Conservation (phyloP, 2,797 vertebrate species). For the Florisuga fusca region DNA sequence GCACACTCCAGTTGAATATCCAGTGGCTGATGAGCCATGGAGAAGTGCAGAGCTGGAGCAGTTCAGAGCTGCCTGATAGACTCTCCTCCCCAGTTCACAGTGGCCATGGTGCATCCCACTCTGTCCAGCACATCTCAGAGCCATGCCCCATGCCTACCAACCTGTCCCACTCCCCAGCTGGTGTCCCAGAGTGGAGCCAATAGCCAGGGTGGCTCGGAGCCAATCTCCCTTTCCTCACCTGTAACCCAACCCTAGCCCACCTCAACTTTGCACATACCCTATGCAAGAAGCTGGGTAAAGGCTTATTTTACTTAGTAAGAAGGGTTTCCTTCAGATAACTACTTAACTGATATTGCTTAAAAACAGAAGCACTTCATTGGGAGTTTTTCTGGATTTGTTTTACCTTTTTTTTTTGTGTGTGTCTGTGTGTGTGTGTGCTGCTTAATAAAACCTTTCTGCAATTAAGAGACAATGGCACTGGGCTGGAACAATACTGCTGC, state of each 20-base stretch:
- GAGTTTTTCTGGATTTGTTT: slow-evolving; percentile 38
- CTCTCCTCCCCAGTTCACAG: background rate
- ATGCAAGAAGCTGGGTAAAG: background rate
- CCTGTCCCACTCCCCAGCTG: background rate
- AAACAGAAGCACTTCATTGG: slow-evolving; percentile 57
- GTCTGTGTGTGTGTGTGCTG: slow-evolving; percentile 45
- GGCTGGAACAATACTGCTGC: background rate
- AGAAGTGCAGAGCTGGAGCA: background rate
- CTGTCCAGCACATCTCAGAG: background rate
- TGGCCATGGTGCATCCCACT: background rate
- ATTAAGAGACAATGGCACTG: background rate
- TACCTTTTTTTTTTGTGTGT: slow-evolving; percentile 2
- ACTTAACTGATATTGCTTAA: slow-evolving; percentile 75
- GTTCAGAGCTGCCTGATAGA: background rate
- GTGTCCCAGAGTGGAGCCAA: background rate
- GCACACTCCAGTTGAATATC: background rate
- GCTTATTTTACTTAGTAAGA: slow-evolving; percentile 54
- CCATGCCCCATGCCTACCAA: background rate
- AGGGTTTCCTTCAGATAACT: slow-evolving; percentile 66
- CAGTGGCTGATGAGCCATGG: background rate
- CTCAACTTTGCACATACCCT: background rate
- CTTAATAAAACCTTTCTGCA: slow-evolving; percentile 9
- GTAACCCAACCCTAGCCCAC: background rate
- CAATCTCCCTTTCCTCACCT: background rate
- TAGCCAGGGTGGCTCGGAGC: background rate